These are phyloP conservation scores for Artemisiospiza belli DNA, from an alignment of 2,113 vertebrate genomes.

Conservation along the genomic window DNA sequence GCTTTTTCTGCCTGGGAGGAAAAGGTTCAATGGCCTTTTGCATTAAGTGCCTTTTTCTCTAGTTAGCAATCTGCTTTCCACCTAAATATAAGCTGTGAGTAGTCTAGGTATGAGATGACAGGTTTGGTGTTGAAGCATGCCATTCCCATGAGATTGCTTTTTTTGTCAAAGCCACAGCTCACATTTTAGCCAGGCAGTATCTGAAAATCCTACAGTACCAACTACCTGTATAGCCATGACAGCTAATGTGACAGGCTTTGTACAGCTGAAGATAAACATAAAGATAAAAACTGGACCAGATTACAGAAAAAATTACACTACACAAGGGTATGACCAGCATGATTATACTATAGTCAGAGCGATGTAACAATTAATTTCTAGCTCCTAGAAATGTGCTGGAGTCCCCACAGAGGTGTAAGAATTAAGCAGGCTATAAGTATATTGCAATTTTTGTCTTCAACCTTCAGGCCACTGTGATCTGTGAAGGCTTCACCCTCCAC, in stretches of 20 bases:
- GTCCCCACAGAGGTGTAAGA: slow-evolving; percentile 29
- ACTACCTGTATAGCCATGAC: not conserved
- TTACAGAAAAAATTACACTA: not conserved
- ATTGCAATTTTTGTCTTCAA: not conserved
- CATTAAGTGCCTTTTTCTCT: not conserved
- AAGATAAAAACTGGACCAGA: not conserved
- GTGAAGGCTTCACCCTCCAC: not conserved
- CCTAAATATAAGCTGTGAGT: not conserved
- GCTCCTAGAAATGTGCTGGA: slow-evolving; percentile 19
- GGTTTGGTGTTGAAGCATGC: not conserved
- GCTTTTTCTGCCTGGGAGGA: not conserved
- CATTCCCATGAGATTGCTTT: not conserved
- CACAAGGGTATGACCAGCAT: not conserved
- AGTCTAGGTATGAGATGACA: not conserved
- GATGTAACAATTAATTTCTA: slow-evolving; percentile 38
- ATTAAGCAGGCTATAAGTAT: not conserved
- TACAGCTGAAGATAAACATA: not conserved
- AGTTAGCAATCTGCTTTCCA: not conserved
- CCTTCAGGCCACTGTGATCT: not conserved
- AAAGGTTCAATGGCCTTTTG: not conserved
- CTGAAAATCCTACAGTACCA: not conserved
- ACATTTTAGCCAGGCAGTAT: not conserved
- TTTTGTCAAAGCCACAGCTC: not conserved
- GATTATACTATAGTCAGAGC: not conserved
- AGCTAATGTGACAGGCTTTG: not conserved